Base-by-base conservation (phyloP, 2,888 invertebrate species). In the Agrenia bidenticulata region DNA sequence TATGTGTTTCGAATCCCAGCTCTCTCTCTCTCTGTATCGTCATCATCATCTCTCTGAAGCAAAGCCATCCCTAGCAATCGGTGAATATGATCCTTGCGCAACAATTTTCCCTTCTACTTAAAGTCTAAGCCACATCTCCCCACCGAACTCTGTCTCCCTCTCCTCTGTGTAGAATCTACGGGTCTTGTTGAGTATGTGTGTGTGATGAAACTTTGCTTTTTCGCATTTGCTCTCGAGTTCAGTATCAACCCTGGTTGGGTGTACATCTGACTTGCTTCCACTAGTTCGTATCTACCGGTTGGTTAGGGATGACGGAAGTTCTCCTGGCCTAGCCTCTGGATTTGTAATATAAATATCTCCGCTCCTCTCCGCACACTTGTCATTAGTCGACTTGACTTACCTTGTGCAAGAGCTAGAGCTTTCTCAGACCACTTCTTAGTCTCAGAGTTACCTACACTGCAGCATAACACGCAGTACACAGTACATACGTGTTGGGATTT, bases 241-340 rank as follows among this genome's bases (percentile, higher is more conserved):
- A 45, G 45, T 45, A 17, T 19, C 45, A 45, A 45, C 45, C 45
- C 45, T 45, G 19, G 19, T 17, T 4, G 45, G 19, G 4, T 15
- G 4, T 15, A 45, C 45, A 51, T 19, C n/a, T n/a, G n/a, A 4
- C 68, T 73, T 67, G 58, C 64, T 70, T 66, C 63, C 69, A 68
- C 64, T 73, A 75, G 75, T 75, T 70, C 71, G 72, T 70, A 67
- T 70, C 72, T 68, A 63, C 63, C 67, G 59, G 72, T 73, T 73
- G 75, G 73, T 73, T 70, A 73, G 73, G 71, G 71, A 69, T 73
- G 73, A 74, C 70, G 73, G 9, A 71, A 73, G 73, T 74, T 68
- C 65, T 68, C 54, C 61, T 61, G 41, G 39, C 61, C 37, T 27
- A 42, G 45, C 61, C 37, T 51, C 61, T 54, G 27, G 41, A 39